Base-by-base conservation (phyloP, 2,888 invertebrate genomes). In the Labia minor region DNA sequence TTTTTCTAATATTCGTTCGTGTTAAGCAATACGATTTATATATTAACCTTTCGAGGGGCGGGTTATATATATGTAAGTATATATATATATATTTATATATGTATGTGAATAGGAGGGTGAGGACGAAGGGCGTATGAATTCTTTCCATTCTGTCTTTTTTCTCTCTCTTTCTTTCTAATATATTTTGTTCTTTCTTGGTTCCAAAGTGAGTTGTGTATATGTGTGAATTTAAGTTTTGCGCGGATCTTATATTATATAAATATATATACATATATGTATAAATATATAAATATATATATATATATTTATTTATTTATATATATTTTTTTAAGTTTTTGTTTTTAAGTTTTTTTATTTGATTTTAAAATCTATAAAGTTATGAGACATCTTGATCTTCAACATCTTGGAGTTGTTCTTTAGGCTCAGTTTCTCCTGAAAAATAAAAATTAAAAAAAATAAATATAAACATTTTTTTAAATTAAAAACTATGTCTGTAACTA, bases 311-410 rank as follows among this genome's bases (percentile, higher is more conserved):
- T 49, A 10, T 49, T 8, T 49, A 10, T 49, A 49, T 49, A n/a
- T 49, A n/a, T 49, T 10, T 49, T 49, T 49, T 49, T 49, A n/a
- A 49, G 16, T 11, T 49, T 49, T 49, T 49, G 14, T 49, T 49
- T 49, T 49, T 49, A 49, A 49, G 14, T 49, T 49, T 49, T 49
- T 49, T 49, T 49, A n/a, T 49, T n/a, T n/a, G 49, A 49, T 49
- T 49, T 49, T 49, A n/a, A 49, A 49, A 49, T 49, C 49, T 49
- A 69, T 67, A 68, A 66, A 70, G 73, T 93, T 93, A 93, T 89
- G 93, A 93, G 82, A 92, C 92, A 82, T 94, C 94, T 82, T 94
- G 93, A 81, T 93, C 93, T 80, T 95, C 94, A 77, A 88, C 91
- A 81, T 95, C 95, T 81, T 92, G 92, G 79, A 92, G 85, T 80